Evolutionary conservation across 2,797 vertebrate species (phyloP).

Genomic region (Dendrocincla tyrannina): DNA sequence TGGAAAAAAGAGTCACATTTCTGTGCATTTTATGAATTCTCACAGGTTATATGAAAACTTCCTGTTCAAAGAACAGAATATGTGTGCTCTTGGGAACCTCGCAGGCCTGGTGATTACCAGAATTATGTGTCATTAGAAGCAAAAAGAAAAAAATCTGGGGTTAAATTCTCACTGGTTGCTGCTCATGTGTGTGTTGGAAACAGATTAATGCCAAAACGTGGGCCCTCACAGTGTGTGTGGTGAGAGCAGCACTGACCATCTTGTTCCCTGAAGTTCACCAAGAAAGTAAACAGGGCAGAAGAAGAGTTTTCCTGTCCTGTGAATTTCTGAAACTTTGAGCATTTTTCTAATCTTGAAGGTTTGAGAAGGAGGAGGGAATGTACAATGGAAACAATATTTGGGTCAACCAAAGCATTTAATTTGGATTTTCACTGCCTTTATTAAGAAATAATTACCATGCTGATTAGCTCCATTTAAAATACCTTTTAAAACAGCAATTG

Average conservation of each 20-base stretch:
- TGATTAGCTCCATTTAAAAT: slow-evolving; percentile 13
- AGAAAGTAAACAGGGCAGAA: background rate
- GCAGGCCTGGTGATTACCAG: background rate
- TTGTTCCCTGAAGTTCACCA: background rate
- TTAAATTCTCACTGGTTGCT: background rate
- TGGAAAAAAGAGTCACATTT: background rate
- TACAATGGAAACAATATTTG: background rate
- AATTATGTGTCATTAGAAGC: background rate
- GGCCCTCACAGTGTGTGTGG: background rate
- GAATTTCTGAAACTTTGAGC: background rate
- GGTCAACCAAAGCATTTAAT: background rate
- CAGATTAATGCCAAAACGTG: background rate
- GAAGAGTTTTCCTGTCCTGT: background rate
- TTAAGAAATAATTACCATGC: background rate
- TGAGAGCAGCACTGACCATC: background rate
- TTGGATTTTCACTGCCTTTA: background rate
- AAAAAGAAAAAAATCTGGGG: background rate
- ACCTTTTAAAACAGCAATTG: background rate
- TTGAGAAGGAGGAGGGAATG: background rate
- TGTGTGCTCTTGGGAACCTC: background rate
- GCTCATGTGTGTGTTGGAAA: background rate
- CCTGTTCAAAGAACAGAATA: background rate
- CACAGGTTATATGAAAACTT: background rate
- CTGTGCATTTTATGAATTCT: background rate
- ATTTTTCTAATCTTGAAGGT: background rate